Evolutionary conservation across 2,113 vertebrate species (phyloP), one percentile per base, ranked within the genome.

Genomic region (Panurus biarmicus): DNA sequence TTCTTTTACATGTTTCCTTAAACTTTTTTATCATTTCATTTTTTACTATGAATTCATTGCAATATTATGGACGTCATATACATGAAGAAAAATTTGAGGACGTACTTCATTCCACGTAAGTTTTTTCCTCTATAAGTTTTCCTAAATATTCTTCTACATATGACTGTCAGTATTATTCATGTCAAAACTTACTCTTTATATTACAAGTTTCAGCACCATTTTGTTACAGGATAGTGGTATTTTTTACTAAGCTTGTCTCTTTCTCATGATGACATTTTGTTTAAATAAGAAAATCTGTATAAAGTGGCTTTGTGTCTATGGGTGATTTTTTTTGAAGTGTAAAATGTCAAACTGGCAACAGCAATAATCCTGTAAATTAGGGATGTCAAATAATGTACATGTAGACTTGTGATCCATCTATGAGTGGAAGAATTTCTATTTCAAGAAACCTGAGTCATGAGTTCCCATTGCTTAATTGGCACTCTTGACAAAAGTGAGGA

Each of bases 261-360:
- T 91, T 94, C 58, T 85, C 67, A 50, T 76, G 36, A 29, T 94
- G 92, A 89, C 86, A 94, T 96, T 96, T 96, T 96, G 60, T 93
- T 97, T 89, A 96, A 96, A 94, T 93, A 96, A 97, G 81, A 95
- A 96, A 97, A 97, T 96, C 89, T 92, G 75, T 93, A 75, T 93
- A 89, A 96, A 97, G 81, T 91, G 84, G 17, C 65, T 97, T 94
- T 97, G 81, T 95, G 92, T 74, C 77, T 95, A 86, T 92, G 96
- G 91, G 73, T 94, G 92, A 93, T 97, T 96, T 96, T 97, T 85
- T 96, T 94, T 97, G 91, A 96, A 96, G 91, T 92, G 76, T 91
- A 97, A 97, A 96, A 95, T 96, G 96, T 97, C 95, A 96, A 95
- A 95, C 96, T 96, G 84, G 87, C 75, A 94, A 94, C 38, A 64